Base-by-base conservation (phyloP, 1,140 invertebrate genomes). In the Hormaphis cornu region DNA sequence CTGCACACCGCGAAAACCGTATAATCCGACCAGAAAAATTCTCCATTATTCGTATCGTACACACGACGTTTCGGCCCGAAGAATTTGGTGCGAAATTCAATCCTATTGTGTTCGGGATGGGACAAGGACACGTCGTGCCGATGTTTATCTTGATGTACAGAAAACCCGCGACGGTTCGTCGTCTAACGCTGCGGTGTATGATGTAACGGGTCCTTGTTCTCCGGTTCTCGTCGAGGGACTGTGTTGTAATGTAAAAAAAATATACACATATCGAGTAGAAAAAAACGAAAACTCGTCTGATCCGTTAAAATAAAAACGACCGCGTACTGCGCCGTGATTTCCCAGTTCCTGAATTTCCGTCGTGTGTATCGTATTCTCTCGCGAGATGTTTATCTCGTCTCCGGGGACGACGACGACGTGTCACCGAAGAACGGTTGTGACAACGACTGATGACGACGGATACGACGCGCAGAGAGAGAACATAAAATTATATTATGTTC, bases 121-220 rank as follows among this genome's bases (percentile, higher is more conserved):
- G 24, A 66, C 61, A 66, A 66, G 30, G 50, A 66, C 26, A 66
- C 50, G 61, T 66, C 61, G 50, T 48, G 46, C 40, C 30, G 61
- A 66, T 66, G 61, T 66, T 66, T 66, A 66, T 66, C 61, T 48
- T n/a, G n/a, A n/a, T n/a, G n/a, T n/a, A 50, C 28, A 30, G 44
- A 33, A 22, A 66, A 33, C 40, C 20, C 28, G 2, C 28, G 18
- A 24, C 22, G 33, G 33, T 40, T 58, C 20, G 7, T 58, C 35
- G 54, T 8, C 54, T 6, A 9, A 6, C 14, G 48, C 48, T 14
- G 2, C 26, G 22, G n/a, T 44, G n/a, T 16, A 50, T 24, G 18
- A 12, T 28, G 46, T 66, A 66, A 66, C 44, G 44, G 61, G 44
- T 66, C 42, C 12, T 33, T 14, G 1, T 28, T 48, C 37, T 30